phyloP scores from a whole-genome alignment of 2,888 invertebrate genomes.

The Sarcophaga caerulescens region DNA sequence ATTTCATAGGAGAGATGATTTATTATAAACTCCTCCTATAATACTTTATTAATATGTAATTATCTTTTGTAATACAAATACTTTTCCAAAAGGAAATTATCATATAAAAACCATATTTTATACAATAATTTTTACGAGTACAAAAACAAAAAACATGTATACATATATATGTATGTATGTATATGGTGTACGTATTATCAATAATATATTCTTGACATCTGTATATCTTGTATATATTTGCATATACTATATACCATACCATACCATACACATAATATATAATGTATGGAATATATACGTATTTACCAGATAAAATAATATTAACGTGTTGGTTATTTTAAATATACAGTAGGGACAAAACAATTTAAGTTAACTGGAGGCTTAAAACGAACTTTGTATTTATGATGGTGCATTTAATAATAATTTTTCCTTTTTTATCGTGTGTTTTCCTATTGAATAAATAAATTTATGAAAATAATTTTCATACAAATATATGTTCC shows the following conservation, averaged over 20 bases:
- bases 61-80: conserved; percentile 53
- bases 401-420: background rate
- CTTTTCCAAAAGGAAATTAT: conserved; percentile 52
- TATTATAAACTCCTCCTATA: conserved; percentile 42
- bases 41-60: conserved; percentile 60
- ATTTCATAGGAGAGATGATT: conserved; percentile 28
- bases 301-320: background rate
- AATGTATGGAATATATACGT: background rate
- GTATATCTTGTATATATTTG: background rate
- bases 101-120: conserved; percentile 59
- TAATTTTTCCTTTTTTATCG: background rate
- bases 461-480: no score
- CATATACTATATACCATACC: no score
- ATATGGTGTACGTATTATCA: conserved; percentile 2
- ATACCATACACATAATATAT: background rate
- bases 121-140: conserved; percentile 37
- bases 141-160: background rate
- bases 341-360: background rate
- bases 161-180: background rate
- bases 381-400: background rate
- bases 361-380: background rate
- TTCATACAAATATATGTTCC: no score
- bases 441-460: no score
- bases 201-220: background rate
- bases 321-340: background rate